Evolutionary conservation across 2,888 invertebrate genomes (phyloP).

Genomic region (Cremastobaeus sp.): DNA sequence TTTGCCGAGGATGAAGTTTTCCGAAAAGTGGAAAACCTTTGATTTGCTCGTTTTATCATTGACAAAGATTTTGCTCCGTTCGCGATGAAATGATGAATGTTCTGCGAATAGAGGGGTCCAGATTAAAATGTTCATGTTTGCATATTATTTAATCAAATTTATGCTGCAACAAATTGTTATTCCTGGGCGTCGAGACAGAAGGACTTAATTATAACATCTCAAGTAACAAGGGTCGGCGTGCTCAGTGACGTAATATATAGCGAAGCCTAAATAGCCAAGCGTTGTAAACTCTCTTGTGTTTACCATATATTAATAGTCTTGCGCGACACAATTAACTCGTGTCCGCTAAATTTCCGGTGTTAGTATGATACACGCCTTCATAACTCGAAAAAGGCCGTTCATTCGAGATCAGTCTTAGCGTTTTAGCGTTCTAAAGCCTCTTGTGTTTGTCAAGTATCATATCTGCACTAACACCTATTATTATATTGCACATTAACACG

Average conservation of each 20-base stretch:
- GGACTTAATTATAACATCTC: constrained; percentile 71
- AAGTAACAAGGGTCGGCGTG: constrained; percentile 67
- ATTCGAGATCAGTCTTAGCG: constrained; percentile 13
- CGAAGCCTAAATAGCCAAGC: constrained; percentile 67
- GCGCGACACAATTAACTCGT: constrained; percentile 72
- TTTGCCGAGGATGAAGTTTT: constrained; percentile 11
- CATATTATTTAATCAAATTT: constrained; percentile 24
- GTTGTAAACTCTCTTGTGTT: constrained; percentile 64
- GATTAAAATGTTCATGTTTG: background rate
- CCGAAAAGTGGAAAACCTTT: no score
- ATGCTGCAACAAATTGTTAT: constrained; percentile 44
- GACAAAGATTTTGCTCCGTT: no score
- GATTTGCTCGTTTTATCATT: no score
- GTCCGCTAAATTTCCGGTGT: constrained; percentile 68
- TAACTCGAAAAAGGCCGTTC: constrained; percentile 10
- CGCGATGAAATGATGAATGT: no score
- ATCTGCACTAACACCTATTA: constrained; percentile 1
- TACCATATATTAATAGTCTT: constrained; percentile 70
- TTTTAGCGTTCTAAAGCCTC: constrained; percentile 10
- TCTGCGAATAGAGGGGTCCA: no score
- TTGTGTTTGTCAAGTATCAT: constrained; percentile 2
- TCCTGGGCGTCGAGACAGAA: constrained; percentile 32
- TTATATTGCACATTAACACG: no score
- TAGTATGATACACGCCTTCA: constrained; percentile 4
- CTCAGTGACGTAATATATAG: constrained; percentile 67